phyloP scores from a whole-genome alignment of 2,888 invertebrate species.

The Beris chalybata region DNA sequence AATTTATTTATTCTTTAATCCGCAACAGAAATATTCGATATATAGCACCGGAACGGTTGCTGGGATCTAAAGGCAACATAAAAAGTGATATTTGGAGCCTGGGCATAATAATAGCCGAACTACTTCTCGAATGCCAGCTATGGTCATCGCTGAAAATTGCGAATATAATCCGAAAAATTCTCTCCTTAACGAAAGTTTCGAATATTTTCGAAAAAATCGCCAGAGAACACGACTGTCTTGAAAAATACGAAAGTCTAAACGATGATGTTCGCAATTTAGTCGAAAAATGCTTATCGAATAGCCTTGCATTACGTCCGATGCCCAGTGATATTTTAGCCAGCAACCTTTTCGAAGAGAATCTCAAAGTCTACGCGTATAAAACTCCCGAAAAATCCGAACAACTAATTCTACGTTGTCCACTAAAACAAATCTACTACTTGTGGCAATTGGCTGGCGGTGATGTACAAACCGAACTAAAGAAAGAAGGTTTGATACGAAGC shows the following conservation, averaged over 20 bases:
- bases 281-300: conserved; percentile 71
- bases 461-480: conserved; percentile 84
- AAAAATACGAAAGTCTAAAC: conserved; percentile 45
- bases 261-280: conserved; percentile 59
- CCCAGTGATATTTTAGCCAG: conserved; percentile 63
- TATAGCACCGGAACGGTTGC: conserved; percentile 78
- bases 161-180: conserved; percentile 70
- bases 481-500: conserved; percentile 86
- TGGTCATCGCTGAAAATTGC: conserved; percentile 77
- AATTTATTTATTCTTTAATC: conserved; percentile 30
- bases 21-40: conserved; percentile 71
- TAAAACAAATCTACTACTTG: conserved; percentile 87
- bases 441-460: conserved; percentile 97
- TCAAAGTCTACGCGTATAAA: conserved; percentile 46
- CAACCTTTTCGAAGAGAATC: conserved; percentile 59
- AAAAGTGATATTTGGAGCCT: conserved; percentile 93
- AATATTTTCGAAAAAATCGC: conserved; percentile 71
- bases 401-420: conserved; percentile 59
- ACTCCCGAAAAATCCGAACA: conserved; percentile 52
- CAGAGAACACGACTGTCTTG: conserved; percentile 71
- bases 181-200: conserved; percentile 59
- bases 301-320: conserved; percentile 64
- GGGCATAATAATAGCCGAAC: conserved; percentile 86
- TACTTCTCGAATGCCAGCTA: conserved; percentile 68
- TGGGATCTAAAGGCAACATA: conserved; percentile 66